Evolutionary conservation across 53 echinoderm and acorn worm genomes (phyloP).

Genomic region (Stichopus horrens): DNA sequence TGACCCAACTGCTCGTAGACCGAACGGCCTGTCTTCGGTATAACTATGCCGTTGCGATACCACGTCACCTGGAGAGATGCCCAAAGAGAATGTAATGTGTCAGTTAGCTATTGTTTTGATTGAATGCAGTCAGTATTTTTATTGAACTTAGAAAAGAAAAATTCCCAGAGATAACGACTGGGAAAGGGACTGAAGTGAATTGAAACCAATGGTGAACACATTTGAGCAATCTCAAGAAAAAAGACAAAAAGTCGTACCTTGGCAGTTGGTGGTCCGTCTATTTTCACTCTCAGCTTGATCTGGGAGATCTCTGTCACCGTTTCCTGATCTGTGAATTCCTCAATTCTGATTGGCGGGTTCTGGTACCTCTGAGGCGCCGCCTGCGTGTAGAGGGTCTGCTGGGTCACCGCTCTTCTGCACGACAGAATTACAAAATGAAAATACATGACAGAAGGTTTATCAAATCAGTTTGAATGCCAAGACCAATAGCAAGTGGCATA

Average conservation of each 20-base stretch:
- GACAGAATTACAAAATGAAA: neutral
- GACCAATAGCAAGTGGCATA: too few relatives aligned
- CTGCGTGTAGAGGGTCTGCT: slow-evolving; percentile 9
- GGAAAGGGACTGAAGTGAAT: too few relatives aligned
- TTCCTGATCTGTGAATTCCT: slow-evolving; percentile 47
- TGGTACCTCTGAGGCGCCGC: slow-evolving; percentile 28
- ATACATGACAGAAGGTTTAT: neutral
- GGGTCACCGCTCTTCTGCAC: slow-evolving; percentile 9
- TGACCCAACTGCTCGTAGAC: slow-evolving; percentile 64
- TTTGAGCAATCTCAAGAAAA: neutral
- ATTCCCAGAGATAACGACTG: too few relatives aligned
- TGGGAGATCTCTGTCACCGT: slow-evolving; percentile 55
- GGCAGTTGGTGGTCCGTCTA: slow-evolving; percentile 59
- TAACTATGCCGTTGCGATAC: slow-evolving; percentile 57
- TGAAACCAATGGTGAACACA: neutral
- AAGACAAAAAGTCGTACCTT: slow-evolving; percentile 20
- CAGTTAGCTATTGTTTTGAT: too few relatives aligned
- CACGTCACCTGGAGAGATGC: slow-evolving; percentile 55
- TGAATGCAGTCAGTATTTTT: too few relatives aligned
- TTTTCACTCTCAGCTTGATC: slow-evolving; percentile 68
- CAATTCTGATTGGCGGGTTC: slow-evolving; percentile 44
- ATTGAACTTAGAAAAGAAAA: too few relatives aligned
- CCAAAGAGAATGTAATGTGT: too few relatives aligned
- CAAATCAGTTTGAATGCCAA: too few relatives aligned
- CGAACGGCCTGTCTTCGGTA: slow-evolving; percentile 46